Evolutionary conservation across 2,113 vertebrate species (phyloP).

Genomic region (Addax nasomaculatus): DNA sequence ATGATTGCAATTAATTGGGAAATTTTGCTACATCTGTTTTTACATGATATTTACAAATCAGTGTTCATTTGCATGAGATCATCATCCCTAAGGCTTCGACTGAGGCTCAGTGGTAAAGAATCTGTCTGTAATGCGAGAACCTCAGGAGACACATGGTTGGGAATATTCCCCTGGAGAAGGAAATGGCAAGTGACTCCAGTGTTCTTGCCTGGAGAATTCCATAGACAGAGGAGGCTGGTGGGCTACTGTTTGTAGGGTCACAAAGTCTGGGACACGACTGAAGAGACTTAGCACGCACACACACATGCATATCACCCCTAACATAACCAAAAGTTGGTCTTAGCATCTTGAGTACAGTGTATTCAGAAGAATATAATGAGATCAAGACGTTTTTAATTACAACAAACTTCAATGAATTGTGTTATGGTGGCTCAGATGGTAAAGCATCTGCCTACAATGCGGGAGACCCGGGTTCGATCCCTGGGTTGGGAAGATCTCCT

Average conservation of each 20-base stretch:
- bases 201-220: neutral
- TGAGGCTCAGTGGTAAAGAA: neutral
- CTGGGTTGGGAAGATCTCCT: no score
- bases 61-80: neutral
- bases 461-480: no score
- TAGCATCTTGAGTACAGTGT: neutral
- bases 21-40: neutral
- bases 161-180: neutral
- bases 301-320: neutral
- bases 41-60: neutral
- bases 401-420: neutral
- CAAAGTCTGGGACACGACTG: neutral
- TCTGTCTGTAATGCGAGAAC: neutral
- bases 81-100: neutral
- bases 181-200: neutral
- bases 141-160: neutral
- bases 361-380: neutral
- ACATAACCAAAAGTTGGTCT: neutral
- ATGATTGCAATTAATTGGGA: neutral
- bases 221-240: neutral
- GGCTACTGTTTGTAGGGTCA: neutral
- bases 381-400: neutral
- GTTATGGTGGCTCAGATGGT: no score
- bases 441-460: no score
- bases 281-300: neutral